Evolutionary conservation across 2,888 invertebrate species (phyloP).

Genomic region (Amitus sp.): DNA sequence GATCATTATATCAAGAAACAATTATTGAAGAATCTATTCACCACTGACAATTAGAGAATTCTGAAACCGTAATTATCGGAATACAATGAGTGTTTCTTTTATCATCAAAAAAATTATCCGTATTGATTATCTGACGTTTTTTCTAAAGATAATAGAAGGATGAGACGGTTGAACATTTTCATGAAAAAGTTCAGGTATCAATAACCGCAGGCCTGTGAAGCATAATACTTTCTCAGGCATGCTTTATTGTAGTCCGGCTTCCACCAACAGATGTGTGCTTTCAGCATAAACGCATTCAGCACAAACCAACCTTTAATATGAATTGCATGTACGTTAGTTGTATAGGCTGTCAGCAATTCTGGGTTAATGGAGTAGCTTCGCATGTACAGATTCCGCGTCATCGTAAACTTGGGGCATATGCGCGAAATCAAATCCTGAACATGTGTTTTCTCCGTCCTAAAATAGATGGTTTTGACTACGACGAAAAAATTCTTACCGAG

Average conservation of each 20-base stretch:
- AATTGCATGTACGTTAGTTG: constrained; percentile 23
- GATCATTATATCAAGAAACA: no score
- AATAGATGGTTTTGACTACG: neutral
- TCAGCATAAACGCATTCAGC: constrained; percentile 24
- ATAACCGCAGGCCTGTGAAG: no score
- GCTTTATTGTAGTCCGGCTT: constrained; percentile 22
- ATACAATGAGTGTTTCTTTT: no score
- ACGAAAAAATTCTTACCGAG: constrained; percentile 28
- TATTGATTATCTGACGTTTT: no score
- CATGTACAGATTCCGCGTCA: constrained; percentile 17
- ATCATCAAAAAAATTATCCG: no score
- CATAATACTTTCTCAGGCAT: no score
- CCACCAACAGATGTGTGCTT: constrained; percentile 20
- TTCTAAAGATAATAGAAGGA: no score
- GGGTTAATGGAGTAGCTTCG: constrained; percentile 28
- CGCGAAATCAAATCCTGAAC: constrained; percentile 1
- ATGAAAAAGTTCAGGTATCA: no score
- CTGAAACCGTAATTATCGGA: no score
- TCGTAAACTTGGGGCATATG: constrained; percentile 22
- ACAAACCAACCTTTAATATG: constrained; percentile 27
- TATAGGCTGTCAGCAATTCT: constrained; percentile 33
- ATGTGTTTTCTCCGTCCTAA: neutral
- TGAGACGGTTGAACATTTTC: no score
- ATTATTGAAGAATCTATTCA: no score
- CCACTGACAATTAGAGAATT: no score